A percentile compares a stretch with the other conserved stretches of the same genome.
Evolutionary conservation across 2,888 invertebrate genomes (phyloP).

Genomic region (Machimus rusticus): DNA sequence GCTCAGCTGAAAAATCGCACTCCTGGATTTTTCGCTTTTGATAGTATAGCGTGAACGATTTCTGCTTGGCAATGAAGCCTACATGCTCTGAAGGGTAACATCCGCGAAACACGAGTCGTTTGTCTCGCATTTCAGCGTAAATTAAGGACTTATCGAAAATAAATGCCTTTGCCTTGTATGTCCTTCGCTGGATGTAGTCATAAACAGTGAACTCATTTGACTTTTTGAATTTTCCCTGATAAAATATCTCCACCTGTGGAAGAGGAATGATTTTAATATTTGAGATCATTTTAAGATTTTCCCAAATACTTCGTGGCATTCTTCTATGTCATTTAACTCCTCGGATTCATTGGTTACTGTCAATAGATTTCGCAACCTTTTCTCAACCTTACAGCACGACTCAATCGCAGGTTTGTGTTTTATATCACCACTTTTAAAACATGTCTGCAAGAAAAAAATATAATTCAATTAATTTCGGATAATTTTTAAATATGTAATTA

Average conservation of each 20-base stretch:
- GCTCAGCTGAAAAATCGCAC: slow-evolving; percentile 58
- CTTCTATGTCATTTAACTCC: slow-evolving; percentile 60
- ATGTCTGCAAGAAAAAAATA: slow-evolving; percentile 40
- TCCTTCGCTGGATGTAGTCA: slow-evolving; percentile 57
- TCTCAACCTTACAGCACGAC: slow-evolving; percentile 61
- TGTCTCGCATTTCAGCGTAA: slow-evolving; percentile 60
- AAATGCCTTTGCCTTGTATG: slow-evolving; percentile 59
- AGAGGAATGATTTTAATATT: not conserved
- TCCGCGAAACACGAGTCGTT: slow-evolving; percentile 59
- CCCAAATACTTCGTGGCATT: slow-evolving; percentile 54
- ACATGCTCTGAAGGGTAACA: slow-evolving; percentile 61
- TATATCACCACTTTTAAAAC: slow-evolving; percentile 53
- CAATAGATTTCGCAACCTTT: slow-evolving; percentile 58
- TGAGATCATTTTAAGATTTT: not conserved
- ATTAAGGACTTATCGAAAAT: slow-evolving; percentile 62
- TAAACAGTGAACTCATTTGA: slow-evolving; percentile 58
- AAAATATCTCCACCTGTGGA: slow-evolving; percentile 58
- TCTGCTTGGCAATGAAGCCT: slow-evolving; percentile 56
- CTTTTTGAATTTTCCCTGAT: slow-evolving; percentile 61
- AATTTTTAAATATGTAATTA: too few relatives aligned
- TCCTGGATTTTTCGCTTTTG: slow-evolving; percentile 60
- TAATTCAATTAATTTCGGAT: not conserved
- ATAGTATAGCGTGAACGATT: slow-evolving; percentile 58
- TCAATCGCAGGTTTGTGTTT: slow-evolving; percentile 59
- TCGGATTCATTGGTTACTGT: slow-evolving; percentile 61